Percentiles rank a stretch among this genome's conserved stretches.
phyloP scores from a whole-genome alignment of 1,140 invertebrate genomes.

The Akabosia matsudoensis region DNA sequence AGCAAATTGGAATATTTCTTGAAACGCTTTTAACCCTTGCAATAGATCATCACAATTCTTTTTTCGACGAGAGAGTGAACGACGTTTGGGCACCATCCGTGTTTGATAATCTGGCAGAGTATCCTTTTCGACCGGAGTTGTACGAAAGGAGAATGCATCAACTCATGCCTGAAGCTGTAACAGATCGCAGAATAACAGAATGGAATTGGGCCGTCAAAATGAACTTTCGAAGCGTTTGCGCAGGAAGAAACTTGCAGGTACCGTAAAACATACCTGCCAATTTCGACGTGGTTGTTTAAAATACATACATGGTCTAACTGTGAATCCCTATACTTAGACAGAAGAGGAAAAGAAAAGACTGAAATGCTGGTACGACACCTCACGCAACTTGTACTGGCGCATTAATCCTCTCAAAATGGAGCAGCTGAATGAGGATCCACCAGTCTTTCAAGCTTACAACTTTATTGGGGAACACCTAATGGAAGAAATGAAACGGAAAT shows the following conservation, averaged over 20 bases:
- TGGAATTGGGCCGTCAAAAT: background rate
- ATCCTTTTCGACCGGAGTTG: background rate
- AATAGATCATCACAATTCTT: background rate
- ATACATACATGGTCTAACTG: background rate
- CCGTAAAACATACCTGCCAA: background rate
- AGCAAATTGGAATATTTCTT: background rate
- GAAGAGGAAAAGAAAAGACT: background rate
- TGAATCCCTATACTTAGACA: too few relatives aligned
- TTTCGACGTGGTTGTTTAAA: background rate
- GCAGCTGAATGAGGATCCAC: background rate
- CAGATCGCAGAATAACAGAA: background rate
- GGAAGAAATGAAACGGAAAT: too few relatives aligned
- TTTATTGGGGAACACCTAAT: background rate
- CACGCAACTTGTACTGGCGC: background rate
- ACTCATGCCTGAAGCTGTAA: background rate
- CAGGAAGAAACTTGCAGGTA: too few relatives aligned
- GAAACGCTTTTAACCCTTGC: background rate
- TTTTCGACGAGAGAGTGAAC: background rate
- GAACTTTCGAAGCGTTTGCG: too few relatives aligned
- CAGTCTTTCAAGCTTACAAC: background rate
- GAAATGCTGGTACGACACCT: background rate
- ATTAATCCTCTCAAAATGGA: background rate
- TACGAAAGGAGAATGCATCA: background rate
- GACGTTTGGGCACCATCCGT: background rate
- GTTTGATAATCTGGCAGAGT: background rate